Base-by-base conservation (phyloP, 2,113 vertebrate species). In the Andinoacara biseriatus region DNA sequence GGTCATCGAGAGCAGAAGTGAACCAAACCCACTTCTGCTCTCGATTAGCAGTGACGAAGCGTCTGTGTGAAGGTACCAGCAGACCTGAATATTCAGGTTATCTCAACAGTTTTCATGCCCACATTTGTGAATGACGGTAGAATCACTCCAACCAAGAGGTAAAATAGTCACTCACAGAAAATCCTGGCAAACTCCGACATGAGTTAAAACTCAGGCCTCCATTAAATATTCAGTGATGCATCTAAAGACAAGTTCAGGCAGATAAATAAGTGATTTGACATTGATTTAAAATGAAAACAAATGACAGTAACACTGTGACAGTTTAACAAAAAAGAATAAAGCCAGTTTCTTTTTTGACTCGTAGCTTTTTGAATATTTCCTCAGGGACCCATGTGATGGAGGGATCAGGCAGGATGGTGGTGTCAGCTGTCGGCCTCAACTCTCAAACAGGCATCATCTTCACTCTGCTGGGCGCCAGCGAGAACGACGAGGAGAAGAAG, bases 371-470 rank as follows among this genome's bases (percentile, higher is more conserved):
- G 1, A 69, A 49, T 59, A 5, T 58, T 29, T 74, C 80, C 40
- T 46, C 85, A 99, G 98, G 98, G 58, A 99, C 98, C 76, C 98
- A 99, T 0, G 98, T 99, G 82, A 99, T 99, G 98, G 98, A 99
- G 93, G 98, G 98, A 77, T 99, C 97, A 0, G 98, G 98, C 58
- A 93, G 97, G 83, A 99, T 99, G 96, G 83, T 99, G 81, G 98
- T 99, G 86, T 96, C 96, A 0, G 98, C 98, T 0, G 97, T 99
- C 57, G 98, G 98, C 7, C 89, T 98, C 90, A 98, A 99, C 94
- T 99, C 98, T 80, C 98, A 99, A 84, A 99, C 98, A 0, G 98
- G 98, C 78, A 99, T 99, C 90, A 99, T 99, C 94, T 98, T 99
- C 83, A 98, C 97, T 26, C 96, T 99, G 46, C 74, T 99, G 91